These are phyloP conservation scores for Temnopleurus reevesii DNA, from an alignment of 53 echinoderm and acorn worm genomes.

Conservation along the genomic window DNA sequence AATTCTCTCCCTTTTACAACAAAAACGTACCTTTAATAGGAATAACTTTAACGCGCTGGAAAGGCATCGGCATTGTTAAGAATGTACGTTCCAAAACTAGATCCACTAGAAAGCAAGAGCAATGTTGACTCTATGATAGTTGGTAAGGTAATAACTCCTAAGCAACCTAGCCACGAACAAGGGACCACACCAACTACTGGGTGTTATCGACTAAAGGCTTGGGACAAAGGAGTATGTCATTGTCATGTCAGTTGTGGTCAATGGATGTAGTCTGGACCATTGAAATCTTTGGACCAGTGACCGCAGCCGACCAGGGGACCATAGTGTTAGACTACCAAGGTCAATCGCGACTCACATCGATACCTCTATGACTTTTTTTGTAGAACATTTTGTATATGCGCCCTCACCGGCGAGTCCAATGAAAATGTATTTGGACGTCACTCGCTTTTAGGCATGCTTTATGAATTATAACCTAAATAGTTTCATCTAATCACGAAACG, in stretches of 20 bases:
- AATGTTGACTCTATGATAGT: neutral
- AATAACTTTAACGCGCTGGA: conserved; percentile 12
- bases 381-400: too few species aligned
- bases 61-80: neutral
- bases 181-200: neutral
- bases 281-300: neutral
- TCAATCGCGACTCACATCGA: too few species aligned
- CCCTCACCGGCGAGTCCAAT: too few species aligned
- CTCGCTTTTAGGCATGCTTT: too few species aligned
- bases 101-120: neutral
- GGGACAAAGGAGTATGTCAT: neutral
- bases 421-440: too few species aligned
- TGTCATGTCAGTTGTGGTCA: neutral
- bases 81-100: neutral
- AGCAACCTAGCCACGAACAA: neutral
- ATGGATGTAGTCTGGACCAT: neutral
- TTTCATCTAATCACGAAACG: too few species aligned
- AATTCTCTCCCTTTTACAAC: neutral
- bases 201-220: neutral
- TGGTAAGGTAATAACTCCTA: conserved; percentile 32
- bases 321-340: too few species aligned
- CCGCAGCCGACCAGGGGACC: too few species aligned
- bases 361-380: too few species aligned
- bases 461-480: too few species aligned
- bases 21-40: neutral